A percentile compares a stretch with the other conserved stretches of the same genome.
Evolutionary conservation across 2,888 invertebrate genomes (phyloP).

Genomic region (Pomacea canaliculata): DNA sequence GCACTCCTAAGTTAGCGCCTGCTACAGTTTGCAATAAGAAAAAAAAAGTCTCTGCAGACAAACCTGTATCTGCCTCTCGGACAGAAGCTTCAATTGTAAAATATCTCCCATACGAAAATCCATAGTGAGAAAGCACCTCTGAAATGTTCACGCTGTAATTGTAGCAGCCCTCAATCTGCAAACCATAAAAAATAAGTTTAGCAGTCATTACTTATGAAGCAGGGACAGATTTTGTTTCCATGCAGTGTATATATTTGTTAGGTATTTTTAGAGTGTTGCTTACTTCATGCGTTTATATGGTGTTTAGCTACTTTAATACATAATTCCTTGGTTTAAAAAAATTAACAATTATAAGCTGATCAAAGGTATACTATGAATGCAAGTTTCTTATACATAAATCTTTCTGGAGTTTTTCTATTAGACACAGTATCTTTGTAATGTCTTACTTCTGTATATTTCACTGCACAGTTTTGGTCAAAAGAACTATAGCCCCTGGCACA

Average conservation of each 20-base stretch:
- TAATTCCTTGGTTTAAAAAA: not conserved
- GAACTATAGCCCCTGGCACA: conserved; percentile 32
- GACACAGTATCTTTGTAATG: no score
- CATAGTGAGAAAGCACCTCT: conserved; percentile 33
- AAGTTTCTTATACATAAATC: no score
- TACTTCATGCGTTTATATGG: no score
- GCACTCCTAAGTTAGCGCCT: no score
- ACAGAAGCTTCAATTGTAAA: conserved; percentile 48
- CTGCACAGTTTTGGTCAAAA: conserved; percentile 20
- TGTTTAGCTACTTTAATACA: not conserved
- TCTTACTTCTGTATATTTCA: conserved; percentile 25
- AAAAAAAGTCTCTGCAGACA: not conserved
- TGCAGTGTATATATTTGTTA: no score
- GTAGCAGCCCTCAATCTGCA: conserved; percentile 57
- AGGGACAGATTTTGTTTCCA: no score
- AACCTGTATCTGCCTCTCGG: conserved; percentile 55
- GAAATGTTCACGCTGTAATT: conserved; percentile 43
- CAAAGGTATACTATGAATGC: not conserved
- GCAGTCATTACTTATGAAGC: no score
- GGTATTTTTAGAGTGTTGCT: not conserved
- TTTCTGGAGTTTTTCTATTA: no score
- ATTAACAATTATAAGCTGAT: no score
- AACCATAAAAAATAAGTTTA: conserved; percentile 4
- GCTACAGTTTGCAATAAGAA: no score
- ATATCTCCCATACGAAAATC: not conserved